Conservation (phyloP, 2,113 vertebrate genomes). For the Laticauda colubrina region DNA sequence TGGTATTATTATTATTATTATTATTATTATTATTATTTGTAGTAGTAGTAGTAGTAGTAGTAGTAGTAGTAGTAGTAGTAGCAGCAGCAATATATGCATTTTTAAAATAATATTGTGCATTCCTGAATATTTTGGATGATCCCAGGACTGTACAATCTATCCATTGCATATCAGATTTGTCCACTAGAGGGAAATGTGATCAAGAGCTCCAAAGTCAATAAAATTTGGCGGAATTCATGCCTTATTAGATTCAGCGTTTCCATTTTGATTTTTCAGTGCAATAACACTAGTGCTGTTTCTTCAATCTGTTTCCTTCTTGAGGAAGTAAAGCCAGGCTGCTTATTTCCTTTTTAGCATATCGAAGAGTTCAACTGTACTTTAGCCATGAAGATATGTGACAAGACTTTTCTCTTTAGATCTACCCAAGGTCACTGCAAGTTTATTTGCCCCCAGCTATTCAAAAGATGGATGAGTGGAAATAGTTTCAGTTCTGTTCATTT, state of each 20-base stretch:
- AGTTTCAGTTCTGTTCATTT: constrained; percentile 13
- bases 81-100: background rate
- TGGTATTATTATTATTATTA: no score
- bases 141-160: background rate
- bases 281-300: background rate
- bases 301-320: background rate
- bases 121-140: background rate
- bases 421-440: background rate
- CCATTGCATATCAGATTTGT: background rate
- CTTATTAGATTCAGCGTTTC: background rate
- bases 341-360: background rate
- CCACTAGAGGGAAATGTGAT: constrained; percentile 56
- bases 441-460: background rate
- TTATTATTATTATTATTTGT: no score
- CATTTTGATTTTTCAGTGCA: background rate
- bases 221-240: background rate
- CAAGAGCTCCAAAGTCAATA: background rate
- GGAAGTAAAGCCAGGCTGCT: background rate
- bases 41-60: no score
- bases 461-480: background rate
- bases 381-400: rapidly evolving
- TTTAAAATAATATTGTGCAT: background rate
- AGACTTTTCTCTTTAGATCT: background rate
- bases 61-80: background rate
- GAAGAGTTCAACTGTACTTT: background rate